These are phyloP conservation scores for Orthosia gracilis DNA, from an alignment of 2,888 invertebrate genomes.

Conservation along the genomic window DNA sequence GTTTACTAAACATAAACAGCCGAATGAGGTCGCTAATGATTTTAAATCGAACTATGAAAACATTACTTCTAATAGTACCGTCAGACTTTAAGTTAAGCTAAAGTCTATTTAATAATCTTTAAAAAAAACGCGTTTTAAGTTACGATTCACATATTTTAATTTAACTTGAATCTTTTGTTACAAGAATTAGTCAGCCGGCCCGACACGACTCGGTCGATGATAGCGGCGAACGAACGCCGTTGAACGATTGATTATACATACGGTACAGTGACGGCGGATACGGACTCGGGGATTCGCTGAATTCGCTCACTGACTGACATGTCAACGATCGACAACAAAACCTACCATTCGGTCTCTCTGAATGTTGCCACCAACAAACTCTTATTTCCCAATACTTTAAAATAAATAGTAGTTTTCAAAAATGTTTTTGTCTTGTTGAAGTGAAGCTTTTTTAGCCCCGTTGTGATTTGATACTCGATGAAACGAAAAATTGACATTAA, in stretches of 20 bases:
- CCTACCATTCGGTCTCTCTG: slow-evolving; percentile 35
- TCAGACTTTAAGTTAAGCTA: slow-evolving; percentile 41
- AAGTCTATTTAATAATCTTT: slow-evolving; percentile 45
- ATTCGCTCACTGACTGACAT: slow-evolving; percentile 15
- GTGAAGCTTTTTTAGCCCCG: no score
- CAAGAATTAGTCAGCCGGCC: slow-evolving; percentile 27
- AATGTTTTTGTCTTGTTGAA: background rate
- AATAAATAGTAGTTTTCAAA: background rate
- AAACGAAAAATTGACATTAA: no score
- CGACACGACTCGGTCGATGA: slow-evolving; percentile 43
- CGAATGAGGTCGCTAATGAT: slow-evolving; percentile 75
- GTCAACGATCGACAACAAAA: slow-evolving; percentile 30
- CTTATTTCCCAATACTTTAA: background rate
- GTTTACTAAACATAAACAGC: slow-evolving; percentile 83
- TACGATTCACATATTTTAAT: slow-evolving; percentile 77
- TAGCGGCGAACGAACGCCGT: slow-evolving; percentile 27
- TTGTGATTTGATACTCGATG: no score
- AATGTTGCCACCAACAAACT: slow-evolving; percentile 34
- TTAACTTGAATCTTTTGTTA: slow-evolving; percentile 43
- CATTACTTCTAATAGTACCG: slow-evolving; percentile 41
- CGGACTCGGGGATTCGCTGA: slow-evolving; percentile 1
- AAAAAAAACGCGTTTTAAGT: slow-evolving; percentile 75
- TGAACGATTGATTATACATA: slow-evolving; percentile 24
- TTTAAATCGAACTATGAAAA: slow-evolving; percentile 32
- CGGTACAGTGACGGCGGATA: background rate